phyloP scores from a whole-genome alignment of 2,797 vertebrate genomes.

The Chelonia mydas region DNA sequence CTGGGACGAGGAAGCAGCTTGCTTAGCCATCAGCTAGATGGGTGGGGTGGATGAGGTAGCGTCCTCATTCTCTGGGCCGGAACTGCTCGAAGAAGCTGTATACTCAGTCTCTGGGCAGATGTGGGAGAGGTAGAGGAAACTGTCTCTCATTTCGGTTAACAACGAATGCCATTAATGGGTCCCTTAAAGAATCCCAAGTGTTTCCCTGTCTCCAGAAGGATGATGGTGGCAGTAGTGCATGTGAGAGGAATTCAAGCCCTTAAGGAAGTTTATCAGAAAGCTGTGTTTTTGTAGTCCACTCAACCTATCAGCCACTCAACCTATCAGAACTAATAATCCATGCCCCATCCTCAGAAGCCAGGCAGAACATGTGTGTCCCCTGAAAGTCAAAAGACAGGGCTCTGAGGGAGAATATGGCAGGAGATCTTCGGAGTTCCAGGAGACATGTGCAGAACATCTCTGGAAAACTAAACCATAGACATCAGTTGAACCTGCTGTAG shows the following conservation, averaged over 20 bases:
- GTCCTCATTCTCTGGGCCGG: conserved; percentile 29
- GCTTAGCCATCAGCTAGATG: background rate
- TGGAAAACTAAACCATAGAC: background rate
- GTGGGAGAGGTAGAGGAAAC: background rate
- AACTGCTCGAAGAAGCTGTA: background rate
- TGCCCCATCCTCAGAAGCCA: background rate
- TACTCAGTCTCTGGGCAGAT: background rate
- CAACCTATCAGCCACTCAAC: background rate
- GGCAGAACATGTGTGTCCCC: background rate
- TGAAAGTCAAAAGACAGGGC: background rate
- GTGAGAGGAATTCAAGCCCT: background rate
- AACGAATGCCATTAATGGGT: background rate
- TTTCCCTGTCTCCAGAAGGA: background rate
- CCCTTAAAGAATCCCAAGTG: conserved; percentile 19
- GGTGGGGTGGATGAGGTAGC: accelerated
- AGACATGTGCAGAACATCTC: background rate
- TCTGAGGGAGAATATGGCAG: background rate
- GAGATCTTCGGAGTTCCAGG: background rate
- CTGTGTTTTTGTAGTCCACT: background rate
- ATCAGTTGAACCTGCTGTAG: accelerated
- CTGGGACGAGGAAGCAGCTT: background rate
- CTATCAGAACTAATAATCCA: background rate
- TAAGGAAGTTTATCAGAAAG: background rate
- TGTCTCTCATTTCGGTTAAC: background rate
- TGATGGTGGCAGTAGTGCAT: background rate